phyloP scores from a whole-genome alignment of 2,888 invertebrate species.

The Cylindroiulus punctatus region DNA sequence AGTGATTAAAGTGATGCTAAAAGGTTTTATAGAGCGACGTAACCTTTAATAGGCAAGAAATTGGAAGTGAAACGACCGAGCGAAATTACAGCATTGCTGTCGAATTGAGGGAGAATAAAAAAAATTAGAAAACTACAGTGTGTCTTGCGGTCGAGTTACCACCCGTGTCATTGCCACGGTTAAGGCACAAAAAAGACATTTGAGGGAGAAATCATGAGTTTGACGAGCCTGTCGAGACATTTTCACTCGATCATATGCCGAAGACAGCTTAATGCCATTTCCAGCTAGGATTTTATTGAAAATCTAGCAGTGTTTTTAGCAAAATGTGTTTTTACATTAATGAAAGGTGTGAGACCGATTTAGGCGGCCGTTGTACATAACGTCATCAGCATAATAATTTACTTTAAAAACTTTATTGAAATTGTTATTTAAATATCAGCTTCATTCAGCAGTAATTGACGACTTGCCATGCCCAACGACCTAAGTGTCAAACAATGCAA shows the following conservation, averaged over 20 bases:
- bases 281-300: neutral
- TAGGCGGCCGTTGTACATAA: no score
- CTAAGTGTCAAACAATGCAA: no score
- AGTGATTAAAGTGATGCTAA: conserved; percentile 29
- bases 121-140: conserved; percentile 14
- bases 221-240: neutral
- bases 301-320: neutral
- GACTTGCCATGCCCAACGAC: no score
- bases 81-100: conserved; percentile 25
- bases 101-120: conserved; percentile 7
- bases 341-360: no score
- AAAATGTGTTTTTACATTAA: neutral
- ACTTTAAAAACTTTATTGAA: no score
- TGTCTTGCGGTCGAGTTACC: conserved; percentile 21
- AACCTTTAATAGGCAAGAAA: conserved; percentile 42
- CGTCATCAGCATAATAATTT: no score
- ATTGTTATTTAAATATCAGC: no score
- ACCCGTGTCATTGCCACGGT: neutral
- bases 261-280: neutral
- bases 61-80: conserved; percentile 38
- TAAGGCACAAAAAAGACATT: neutral
- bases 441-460: no score
- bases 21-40: conserved; percentile 14
- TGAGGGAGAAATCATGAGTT: neutral
- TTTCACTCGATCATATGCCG: neutral